Evolutionary conservation across 2,113 vertebrate species (phyloP), one percentile per base, ranked within the genome.

Genomic region (Gadus macrocephalus): DNA sequence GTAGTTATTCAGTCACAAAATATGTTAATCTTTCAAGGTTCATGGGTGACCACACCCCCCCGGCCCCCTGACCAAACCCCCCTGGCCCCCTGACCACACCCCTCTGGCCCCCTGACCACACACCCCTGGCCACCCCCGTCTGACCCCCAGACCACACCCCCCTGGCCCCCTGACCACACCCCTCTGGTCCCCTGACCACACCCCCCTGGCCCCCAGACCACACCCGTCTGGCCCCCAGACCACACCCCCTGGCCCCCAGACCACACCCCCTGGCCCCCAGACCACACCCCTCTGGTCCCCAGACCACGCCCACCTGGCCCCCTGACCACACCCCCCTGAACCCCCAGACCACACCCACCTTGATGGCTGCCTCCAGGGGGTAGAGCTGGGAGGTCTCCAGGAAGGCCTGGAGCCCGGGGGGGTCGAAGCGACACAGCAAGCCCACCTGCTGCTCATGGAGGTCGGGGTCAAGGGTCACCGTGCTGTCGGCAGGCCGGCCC

Each of bases 351-450:
- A 49, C 42, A 49, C 42, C 42, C 76, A 98, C 96, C 88, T 95
- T 91, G 82, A 97, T 92, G 69, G 95, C 91, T 81, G 97, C 95
- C 77, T 98, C 94, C 66, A 98, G 88, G 16, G 95, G 92, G 88
- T 96, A 99, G 81, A 86, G 89, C 73, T 96, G 94, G 35, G 97
- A 93, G 22, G 90, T 92, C 73, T 88, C 89, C 17, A 99, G 92
- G 0, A 93, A 96, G 69, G 86, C 84, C 74, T 89, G 88, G 68
- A 97, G 95, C 38, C 94, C 79, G 16, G 85, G 71, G 19, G 95
- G 94, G 62, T 71, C 91, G 73, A 94, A 95, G 62, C 91, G 93
- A 77, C 96, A 97, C 59, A 96, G 75, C 27, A 97, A 80, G 35
- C 95, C 92, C 7, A 98, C 82, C 78, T 95, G 93, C 49, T 91